Evolutionary conservation across 2,888 invertebrate species (phyloP), one percentile per base, ranked within the genome.

Genomic region (Mythimna pallens): DNA sequence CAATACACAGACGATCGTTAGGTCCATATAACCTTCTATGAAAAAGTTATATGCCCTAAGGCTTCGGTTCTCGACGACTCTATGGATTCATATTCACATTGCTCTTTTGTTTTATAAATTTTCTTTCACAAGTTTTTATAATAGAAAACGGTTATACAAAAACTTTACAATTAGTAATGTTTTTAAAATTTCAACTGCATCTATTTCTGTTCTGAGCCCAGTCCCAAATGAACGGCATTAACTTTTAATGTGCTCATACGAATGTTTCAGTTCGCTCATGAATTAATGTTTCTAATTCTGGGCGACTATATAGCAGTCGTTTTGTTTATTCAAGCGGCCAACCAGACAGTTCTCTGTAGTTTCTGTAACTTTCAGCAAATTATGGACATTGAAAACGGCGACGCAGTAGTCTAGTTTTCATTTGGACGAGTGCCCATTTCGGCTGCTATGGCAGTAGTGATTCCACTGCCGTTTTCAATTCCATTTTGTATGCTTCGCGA

Each of bases 31-130:
- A 67, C 65, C 22, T 55, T 69, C 40, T 66, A 63, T 59, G 25
- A 73, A 58, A 69, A 73, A 66, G 36, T 52, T 55, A 61, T 65
- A 82, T 82, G 79, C 58, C 66, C 61, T 85, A 75, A 55, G 73
- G 83, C 73, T 86, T 76, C 84, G 40, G 62, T 36, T 36, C 52
- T 80, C 57, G 61, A 57, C 70, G 9, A 63, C 61, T 85, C 40
- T 87, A 77, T 68, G 78, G 78, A 70, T 74, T 84, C 83, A 57
- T 63, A 57, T 63, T 64, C 34, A 59, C 50, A 65, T 54, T 81
- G 57, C 63, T 55, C 54, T 57, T 68, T 36, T 58, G 20, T 64
- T 17, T 30, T 20, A 43, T 14, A 70, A 9, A 47, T n/a, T 43
- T 30, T 30, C 17, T 54, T 52, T 54, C 50, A 43, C 10, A 12